Evolutionary conservation across 1,140 invertebrate species (phyloP), one percentile per base, ranked within the genome.

Genomic region (Drosophila rhopaloa): DNA sequence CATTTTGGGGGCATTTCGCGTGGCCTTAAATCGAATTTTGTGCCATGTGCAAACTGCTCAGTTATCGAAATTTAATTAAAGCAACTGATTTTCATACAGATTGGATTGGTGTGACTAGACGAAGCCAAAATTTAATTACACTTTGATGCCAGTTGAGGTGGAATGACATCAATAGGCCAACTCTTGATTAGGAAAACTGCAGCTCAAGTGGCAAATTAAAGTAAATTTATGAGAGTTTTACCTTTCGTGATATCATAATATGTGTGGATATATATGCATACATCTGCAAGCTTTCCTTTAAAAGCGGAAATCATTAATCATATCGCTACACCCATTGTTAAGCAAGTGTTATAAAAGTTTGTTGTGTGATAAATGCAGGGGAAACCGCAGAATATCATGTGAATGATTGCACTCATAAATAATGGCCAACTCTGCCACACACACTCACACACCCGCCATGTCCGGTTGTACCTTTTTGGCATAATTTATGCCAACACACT

Each of bases 341-440:
- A 85, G 79, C 62, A 67, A 89, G 79, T 79, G 83, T 79, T 88
- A 89, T 84, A 89, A 89, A 89, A 89, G 76, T 84, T 89, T 83
- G 75, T 73, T 77, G 56, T 32, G 19, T 82, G 84, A 89, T 88
- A 88, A 88, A 88, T 88, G 84, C 83, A 74, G 61, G 84, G 55
- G 61, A 48, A 84, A 88, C 84, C 84, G 79, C 84, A 89, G 82
- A 89, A 88, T 88, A 89, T 88, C 77, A 81, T 89, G 88, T 88
- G 84, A 88, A 84, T 89, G 84, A 88, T 88, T 88, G 84, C 84
- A 71, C 72, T 77, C 84, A 88, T 88, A 88, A 88, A 88, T 88
- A 85, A 89, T 89, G 84, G 76, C 70, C 67, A 66, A 24, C 58
- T 24, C 70, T 16, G 13, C n/a, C 68, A 37, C 27, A 40, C 32